phyloP scores from a whole-genome alignment of 2,113 vertebrate genomes.

The Python bivittatus region DNA sequence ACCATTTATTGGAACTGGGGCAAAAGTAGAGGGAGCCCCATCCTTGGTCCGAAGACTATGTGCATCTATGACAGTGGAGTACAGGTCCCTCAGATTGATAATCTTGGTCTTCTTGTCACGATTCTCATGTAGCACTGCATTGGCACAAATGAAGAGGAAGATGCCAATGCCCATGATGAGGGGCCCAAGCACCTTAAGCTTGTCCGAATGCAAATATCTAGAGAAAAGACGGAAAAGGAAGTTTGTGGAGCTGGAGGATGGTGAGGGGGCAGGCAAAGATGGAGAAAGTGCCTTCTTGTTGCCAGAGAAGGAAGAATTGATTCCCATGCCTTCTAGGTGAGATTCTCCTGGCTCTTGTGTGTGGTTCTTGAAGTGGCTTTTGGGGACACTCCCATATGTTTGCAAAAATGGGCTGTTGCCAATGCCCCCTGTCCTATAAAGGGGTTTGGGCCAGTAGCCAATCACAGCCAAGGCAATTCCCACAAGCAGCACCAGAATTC shows the following conservation, averaged over 20 bases:
- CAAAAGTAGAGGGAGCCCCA: slow-evolving; percentile 27
- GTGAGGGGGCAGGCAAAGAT: neutral
- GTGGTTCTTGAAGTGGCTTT: slow-evolving; percentile 50
- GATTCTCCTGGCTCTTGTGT: slow-evolving; percentile 22
- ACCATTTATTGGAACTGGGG: slow-evolving; percentile 82
- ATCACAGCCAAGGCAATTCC: slow-evolving; percentile 88
- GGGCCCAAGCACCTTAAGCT: slow-evolving; percentile 92
- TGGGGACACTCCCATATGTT: neutral
- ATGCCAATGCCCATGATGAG: slow-evolving; percentile 97
- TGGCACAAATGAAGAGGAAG: slow-evolving; percentile 97
- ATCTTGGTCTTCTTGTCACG: slow-evolving; percentile 94
- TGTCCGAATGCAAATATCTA: slow-evolving; percentile 89
- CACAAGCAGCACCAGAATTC: slow-evolving; percentile 87
- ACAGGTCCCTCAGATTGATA: slow-evolving; percentile 95
- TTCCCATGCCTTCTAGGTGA: neutral
- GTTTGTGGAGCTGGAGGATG: slow-evolving; percentile 57
- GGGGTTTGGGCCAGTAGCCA: slow-evolving; percentile 91
- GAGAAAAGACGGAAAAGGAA: slow-evolving; percentile 84
- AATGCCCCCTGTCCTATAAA: slow-evolving; percentile 70
- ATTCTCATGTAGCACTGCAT: slow-evolving; percentile 93
- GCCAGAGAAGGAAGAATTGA: slow-evolving; percentile 54
- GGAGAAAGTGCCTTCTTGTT: slow-evolving; percentile 16
- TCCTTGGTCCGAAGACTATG: slow-evolving; percentile 91
- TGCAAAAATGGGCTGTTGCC: slow-evolving; percentile 38
- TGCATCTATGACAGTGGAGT: slow-evolving; percentile 96